Base-by-base conservation (phyloP, 2,113 vertebrate species). In the Phocoena phocoena region DNA sequence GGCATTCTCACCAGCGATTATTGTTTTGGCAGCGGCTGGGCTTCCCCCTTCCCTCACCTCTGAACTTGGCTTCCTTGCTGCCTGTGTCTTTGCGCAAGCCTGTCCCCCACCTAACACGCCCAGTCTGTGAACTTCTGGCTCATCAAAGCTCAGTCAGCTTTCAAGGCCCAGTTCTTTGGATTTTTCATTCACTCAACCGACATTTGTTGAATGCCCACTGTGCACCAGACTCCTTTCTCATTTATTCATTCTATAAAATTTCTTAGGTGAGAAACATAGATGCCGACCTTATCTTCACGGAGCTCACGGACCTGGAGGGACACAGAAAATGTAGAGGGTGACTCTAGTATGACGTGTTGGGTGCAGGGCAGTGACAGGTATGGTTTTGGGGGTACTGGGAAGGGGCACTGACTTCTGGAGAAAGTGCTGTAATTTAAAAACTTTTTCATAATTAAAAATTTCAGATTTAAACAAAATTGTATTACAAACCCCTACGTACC, bases 1-100 rank as follows among this genome's bases (percentile, higher is more conserved):
- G 0, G 2, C 0, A 0, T 50, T 4, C 18, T 50, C 12, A 2
- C 47, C 0, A 21, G 53, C 0, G 4, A 28, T 9, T 1, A 0
- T 17, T 38, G 0, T 67, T 63, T 15, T 6, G n/a, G 68, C 68
- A 1, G 8, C 1, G 33, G 58, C 86, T 14, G 38, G 36, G 13
- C 20, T 11, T 41, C 17, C 41, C 28, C 53, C 23, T 28, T 31
- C 21, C 1, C 88, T 96, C 28, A 12, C 31, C 92, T 92, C 90
- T 71, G 63, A 88, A 13, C 73, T 55, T 2, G 47, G 38, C 81
- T 55, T 2, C 11, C 79, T 5, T 0, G 26, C 26, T 62, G 68
- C 33, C 6, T 1, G 13, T 4, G 9, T 47, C 15, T 86, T 23
- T 76, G 47, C 65, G 50, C 21, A 20, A 28, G 26, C 33, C 1